Base-by-base conservation (phyloP, 2,797 vertebrate species). In the Uromys caudimaculatus region DNA sequence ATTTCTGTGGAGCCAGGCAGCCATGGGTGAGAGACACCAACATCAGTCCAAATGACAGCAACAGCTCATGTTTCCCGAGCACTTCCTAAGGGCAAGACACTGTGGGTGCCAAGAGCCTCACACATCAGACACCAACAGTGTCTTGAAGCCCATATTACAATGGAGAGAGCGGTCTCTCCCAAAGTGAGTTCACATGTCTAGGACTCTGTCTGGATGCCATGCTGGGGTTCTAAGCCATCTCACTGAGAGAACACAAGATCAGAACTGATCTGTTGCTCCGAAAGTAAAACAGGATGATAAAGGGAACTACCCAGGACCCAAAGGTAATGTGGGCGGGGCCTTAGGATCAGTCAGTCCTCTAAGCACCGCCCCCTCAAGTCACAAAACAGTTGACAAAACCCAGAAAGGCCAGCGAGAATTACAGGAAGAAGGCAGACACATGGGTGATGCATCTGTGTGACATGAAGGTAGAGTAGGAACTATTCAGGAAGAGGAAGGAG, bases 41-140 rank as follows among this genome's bases (percentile, higher is more conserved):
- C 1, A 27, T 0, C 6, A 0, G 2, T 0, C 0, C 10, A 11
- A 24, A n/a, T 41, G 14, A 32, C 23, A n/a, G 38, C 24, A 21
- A 11, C 47, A 3, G 50, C 75, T 50, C 6, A 9, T 10, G 16
- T 60, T 41, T 44, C 6, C 50, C 9, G 24, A 47, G 76, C 41
- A n/a, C 58, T 35, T 13, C 1, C 29, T 67, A 17, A 23, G 10
- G 5, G 4, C 11, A 13, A 50, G 52, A 54, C 35, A 11, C 6
- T 19, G 16, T 24, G 17, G 83, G 44, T 85, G 19, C 60, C 41
- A 67, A 50, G 82, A 50, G 60, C 29, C 41, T 62, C 82, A 64
- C 19, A 67, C 41, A 50, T 21, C 32, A 85, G 41, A 67, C 19
- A 16, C 84, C n/a, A 1, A 0, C 1, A 0, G 81, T 1, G 0